Evolutionary conservation across 2,797 vertebrate species (phyloP), one percentile per base, ranked within the genome.

Genomic region (Pipistrellus kuhlii): DNA sequence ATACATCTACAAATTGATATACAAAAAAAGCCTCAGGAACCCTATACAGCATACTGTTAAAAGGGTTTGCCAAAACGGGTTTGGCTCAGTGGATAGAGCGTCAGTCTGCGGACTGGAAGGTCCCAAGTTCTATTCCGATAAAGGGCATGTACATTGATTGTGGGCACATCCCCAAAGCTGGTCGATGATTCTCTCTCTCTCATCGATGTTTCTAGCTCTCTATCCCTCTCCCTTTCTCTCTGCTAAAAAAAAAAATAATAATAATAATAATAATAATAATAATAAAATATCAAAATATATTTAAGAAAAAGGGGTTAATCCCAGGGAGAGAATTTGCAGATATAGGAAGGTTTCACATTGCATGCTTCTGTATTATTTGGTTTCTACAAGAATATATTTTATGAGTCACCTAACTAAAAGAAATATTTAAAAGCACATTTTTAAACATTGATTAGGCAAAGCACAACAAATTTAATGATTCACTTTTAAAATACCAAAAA

Each of bases 401-500:
- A 17, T 59, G 48, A 35, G 30, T 85, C 62, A 73, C 15, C 38
- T 46, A 90, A 88, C 17, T 85, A 59, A 80, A 95, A 92, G 30
- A 91, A 84, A 85, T 0, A 44, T 46, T 93, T 86, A 41, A 55
- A 76, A 71, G 30, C 23, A 81, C 44, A 66, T 38, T 75, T 75
- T 77, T n/a, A 32, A 82, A 81, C 71, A 57, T 1, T 66, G 35
- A 87, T 76, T 5, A 77, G 73, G 17, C 14, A 90, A 93, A 90
- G 55, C 30, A 95, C 3, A 80, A 62, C 73, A 44, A 57, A 88
- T 85, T 32, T 59, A 59, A 87, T 71, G 7, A 3, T 32, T 75
- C 32, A 25, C 32, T 66, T 96, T 94, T 30, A 51, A 92, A 94
- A 88, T 25, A 73, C 21, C 3, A 20, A 41, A 84, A 87, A 88